These are phyloP conservation scores for Nesidiocoris tenuis DNA, from an alignment of 2,888 invertebrate species.

Conservation along the genomic window DNA sequence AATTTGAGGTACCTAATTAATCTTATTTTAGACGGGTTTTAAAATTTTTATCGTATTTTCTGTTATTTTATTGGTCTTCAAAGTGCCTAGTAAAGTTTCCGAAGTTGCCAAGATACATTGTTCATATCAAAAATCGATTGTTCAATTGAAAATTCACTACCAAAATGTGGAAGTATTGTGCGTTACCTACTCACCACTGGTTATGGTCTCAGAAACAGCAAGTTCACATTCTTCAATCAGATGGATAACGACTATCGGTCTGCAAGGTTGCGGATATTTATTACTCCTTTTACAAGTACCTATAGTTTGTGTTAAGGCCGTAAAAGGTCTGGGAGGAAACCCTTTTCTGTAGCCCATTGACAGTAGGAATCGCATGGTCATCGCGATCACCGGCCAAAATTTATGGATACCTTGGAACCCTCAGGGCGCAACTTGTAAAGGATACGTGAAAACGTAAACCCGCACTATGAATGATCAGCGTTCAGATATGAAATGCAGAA, in stretches of 20 bases:
- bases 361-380: slow-evolving; percentile 20
- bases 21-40: too few relatives aligned
- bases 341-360: background rate
- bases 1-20: too few relatives aligned
- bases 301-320: background rate
- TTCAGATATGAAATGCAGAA: background rate
- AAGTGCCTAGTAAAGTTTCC: too few relatives aligned
- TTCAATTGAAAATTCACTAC: too few relatives aligned
- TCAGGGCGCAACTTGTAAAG: background rate
- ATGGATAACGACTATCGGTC: background rate
- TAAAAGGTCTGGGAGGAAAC: background rate
- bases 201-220: too few relatives aligned
- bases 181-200: too few relatives aligned
- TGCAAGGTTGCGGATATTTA: background rate
- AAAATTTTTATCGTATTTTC: too few relatives aligned
- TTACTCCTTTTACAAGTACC: background rate
- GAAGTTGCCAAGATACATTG: too few relatives aligned
- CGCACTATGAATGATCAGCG: background rate
- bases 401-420: slow-evolving; percentile 5
- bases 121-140: too few relatives aligned
- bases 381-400: slow-evolving; percentile 26
- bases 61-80: too few relatives aligned
- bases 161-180: too few relatives aligned
- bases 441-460: background rate
- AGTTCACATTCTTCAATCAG: background rate